phyloP scores from a whole-genome alignment of 2,797 vertebrate species.

The Chiloscyllium punctatum region DNA sequence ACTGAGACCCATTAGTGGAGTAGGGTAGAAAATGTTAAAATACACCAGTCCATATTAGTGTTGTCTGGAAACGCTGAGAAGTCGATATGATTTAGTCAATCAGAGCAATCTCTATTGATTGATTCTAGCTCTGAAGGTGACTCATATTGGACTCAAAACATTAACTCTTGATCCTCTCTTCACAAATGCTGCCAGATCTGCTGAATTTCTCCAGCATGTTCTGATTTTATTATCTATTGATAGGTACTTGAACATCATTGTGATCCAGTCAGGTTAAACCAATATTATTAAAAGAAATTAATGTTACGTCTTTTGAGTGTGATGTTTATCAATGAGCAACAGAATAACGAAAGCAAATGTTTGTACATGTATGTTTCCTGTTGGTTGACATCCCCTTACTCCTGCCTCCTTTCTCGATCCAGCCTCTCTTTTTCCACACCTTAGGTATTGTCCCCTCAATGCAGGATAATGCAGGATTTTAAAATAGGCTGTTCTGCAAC shows the following conservation, averaged over 20 bases:
- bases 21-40: background rate
- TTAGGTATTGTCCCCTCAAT: background rate
- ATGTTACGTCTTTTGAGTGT: background rate
- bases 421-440: background rate
- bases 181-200: too few species aligned
- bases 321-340: background rate
- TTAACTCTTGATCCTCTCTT: too few species aligned
- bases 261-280: background rate
- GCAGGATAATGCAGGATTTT: background rate
- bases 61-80: background rate
- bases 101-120: background rate
- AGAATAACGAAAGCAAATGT: background rate
- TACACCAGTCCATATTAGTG: background rate
- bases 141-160: too few species aligned
- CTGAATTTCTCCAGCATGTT: too few species aligned
- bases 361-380: background rate
- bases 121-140: too few species aligned
- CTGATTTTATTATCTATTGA: background rate
- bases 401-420: background rate
- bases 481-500: background rate
- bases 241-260: background rate
- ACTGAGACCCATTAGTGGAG: background rate
- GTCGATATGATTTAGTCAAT: background rate
- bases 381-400: background rate
- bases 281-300: background rate